Conservation (phyloP, 2,113 vertebrate genomes). For the Paralichthys olivaceus region DNA sequence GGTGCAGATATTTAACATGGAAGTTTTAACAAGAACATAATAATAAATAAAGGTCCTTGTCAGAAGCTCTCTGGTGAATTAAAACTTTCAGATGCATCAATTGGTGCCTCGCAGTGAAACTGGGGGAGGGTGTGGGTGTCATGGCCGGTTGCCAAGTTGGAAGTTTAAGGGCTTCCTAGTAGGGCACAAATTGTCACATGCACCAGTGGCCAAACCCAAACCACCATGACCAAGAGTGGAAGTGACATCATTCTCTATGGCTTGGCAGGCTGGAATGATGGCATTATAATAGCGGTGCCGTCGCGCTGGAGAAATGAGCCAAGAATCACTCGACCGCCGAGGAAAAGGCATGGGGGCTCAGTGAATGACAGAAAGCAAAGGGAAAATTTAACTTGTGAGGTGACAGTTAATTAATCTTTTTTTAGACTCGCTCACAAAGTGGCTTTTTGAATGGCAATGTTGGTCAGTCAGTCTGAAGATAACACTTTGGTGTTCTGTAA, state of each 20-base stretch:
- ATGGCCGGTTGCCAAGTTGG: slow-evolving; percentile 69
- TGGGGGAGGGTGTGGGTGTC: slow-evolving; percentile 49
- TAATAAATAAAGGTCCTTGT: slow-evolving; percentile 41
- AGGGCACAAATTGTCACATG: slow-evolving; percentile 81
- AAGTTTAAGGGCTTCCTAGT: slow-evolving; percentile 71
- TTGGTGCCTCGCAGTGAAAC: slow-evolving; percentile 39
- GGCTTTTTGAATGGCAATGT: neutral
- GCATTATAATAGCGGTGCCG: slow-evolving; percentile 79
- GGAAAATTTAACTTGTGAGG: slow-evolving; percentile 61
- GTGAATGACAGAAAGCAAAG: slow-evolving; percentile 59
- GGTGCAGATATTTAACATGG: slow-evolving; percentile 21
- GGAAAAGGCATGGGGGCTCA: slow-evolving; percentile 57
- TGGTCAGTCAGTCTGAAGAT: rapidly evolving
- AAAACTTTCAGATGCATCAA: slow-evolving; percentile 46
- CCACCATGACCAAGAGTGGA: slow-evolving; percentile 82
- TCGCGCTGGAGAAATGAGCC: slow-evolving; percentile 53
- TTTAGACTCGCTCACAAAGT: neutral
- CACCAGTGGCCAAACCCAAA: slow-evolving; percentile 79
- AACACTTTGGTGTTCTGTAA: neutral
- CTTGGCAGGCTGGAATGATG: slow-evolving; percentile 77
- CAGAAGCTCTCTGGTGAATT: slow-evolving; percentile 45
- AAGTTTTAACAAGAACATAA: slow-evolving; percentile 39
- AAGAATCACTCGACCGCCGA: slow-evolving; percentile 74
- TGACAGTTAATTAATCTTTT: slow-evolving; percentile 35
- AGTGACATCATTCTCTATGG: slow-evolving; percentile 84